Evolutionary conservation across 2,797 vertebrate genomes (phyloP), one percentile per base, ranked within the genome.

Genomic region (Halcyon chelicuti): DNA sequence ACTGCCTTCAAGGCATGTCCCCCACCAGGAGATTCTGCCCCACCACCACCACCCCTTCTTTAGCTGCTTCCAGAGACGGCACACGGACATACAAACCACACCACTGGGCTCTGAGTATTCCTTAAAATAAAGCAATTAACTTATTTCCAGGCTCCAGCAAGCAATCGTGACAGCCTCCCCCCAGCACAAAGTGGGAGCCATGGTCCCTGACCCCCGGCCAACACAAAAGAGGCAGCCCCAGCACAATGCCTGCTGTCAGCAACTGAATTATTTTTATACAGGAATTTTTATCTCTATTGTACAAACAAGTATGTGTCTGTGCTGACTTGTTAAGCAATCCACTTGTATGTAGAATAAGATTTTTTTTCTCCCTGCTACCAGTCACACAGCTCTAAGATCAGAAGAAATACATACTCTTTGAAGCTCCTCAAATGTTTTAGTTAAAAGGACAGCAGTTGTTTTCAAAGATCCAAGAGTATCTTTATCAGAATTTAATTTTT

Each of bases 241-340:
- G 89, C 96, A 98, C 98, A 98, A 98, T 97, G 98, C 98, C 96
- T 97, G 97, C 97, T 98, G 98, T 98, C 97, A 98, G 97, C 97
- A 97, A 97, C 97, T 97, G 98, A 98, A 98, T 98, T 98, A 98
- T 98, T 98, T 98, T 98, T 98, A 98, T 98, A 98, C 97, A 98
- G 97, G 97, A 98, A 98, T 98, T 98, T 98, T 98, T 98, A 98
- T 98, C 98, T 98, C 98, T 98, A 98, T 98, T 98, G 97, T 98
- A 98, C 98, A 98, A 98, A 98, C 98, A 98, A 98, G 98, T 98
- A 98, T 97, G 96, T 98, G 98, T 98, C 98, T 98, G 97, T 97
- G 97, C 98, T 98, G 98, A 98, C 98, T 98, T 98, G 98, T 98
- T 98, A 98, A 98, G 97, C 98, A 98, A 98, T 98, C 97, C 98